Evolutionary conservation across 2,797 vertebrate genomes (phyloP).

Genomic region (Gymnoscopelus microlampas): DNA sequence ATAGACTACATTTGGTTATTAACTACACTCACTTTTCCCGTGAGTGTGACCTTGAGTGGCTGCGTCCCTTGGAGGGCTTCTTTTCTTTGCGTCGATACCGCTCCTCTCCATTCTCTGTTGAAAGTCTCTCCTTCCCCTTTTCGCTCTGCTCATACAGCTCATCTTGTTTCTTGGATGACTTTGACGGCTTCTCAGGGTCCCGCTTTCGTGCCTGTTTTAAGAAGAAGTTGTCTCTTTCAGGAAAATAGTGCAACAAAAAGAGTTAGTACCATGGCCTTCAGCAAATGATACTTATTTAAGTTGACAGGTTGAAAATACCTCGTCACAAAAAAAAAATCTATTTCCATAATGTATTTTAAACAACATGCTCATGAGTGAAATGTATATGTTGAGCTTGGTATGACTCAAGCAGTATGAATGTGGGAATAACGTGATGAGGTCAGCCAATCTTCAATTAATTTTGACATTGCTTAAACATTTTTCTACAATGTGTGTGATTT

Average conservation of each 20-base stretch:
- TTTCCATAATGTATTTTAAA: constrained; percentile 46
- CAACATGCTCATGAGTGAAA: constrained; percentile 8
- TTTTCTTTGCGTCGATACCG: constrained; percentile 91
- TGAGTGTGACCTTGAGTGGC: constrained; percentile 92
- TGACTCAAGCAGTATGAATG: constrained; percentile 14
- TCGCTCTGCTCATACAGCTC: constrained; percentile 88
- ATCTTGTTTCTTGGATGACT: constrained; percentile 89
- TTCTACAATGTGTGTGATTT: no score
- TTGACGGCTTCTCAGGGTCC: constrained; percentile 91
- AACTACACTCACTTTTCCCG: constrained; percentile 86
- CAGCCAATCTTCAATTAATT: not conserved
- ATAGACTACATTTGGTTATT: not conserved
- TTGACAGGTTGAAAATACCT: constrained; percentile 64
- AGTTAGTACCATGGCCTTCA: constrained; percentile 95
- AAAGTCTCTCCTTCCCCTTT: constrained; percentile 88
- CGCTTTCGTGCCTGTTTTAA: constrained; percentile 99
- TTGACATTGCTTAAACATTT: no score
- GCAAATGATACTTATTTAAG: constrained; percentile 69
- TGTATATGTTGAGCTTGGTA: constrained; percentile 17
- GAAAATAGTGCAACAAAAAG: constrained; percentile 99
- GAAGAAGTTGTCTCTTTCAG: constrained; percentile 99
- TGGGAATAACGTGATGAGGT: constrained; percentile 13
- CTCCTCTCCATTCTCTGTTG: constrained; percentile 93
- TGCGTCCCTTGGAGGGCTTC: constrained; percentile 88
- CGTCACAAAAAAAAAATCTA: constrained; percentile 74